Percentiles rank a stretch among this genome's conserved stretches.
Evolutionary conservation across 2,113 vertebrate species (phyloP).

Genomic region (Colius striatus): DNA sequence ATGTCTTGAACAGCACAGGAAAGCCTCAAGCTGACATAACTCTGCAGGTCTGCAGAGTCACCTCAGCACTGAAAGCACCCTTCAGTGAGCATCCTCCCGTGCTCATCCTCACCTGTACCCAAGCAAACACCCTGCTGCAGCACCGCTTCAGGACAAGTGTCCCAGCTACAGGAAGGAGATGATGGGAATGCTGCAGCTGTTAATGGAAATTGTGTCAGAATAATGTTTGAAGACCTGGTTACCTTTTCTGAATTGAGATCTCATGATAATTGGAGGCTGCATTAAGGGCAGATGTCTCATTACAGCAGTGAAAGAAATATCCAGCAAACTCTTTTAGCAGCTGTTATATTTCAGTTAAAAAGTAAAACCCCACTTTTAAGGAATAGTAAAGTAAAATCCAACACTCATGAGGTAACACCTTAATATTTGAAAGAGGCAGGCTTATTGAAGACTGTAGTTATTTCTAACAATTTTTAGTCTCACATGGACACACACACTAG

Average conservation of each 20-base stretch:
- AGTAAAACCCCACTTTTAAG: neutral
- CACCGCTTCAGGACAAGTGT: rapidly evolving
- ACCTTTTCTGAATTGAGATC: neutral
- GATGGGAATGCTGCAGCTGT: neutral
- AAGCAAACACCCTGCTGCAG: neutral
- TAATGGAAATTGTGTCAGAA: neutral
- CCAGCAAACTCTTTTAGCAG: conserved; percentile 13
- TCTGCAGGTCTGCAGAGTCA: neutral
- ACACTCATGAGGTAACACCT: neutral
- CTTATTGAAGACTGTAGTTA: neutral
- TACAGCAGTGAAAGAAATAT: conserved; percentile 29
- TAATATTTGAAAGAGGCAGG: neutral
- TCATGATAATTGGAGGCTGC: neutral
- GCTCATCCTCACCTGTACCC: neutral
- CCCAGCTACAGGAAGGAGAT: rapidly evolving
- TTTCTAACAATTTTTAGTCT: neutral
- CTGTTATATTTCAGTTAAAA: neutral
- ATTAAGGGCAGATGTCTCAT: neutral
- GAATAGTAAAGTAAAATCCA: neutral
- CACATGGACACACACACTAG: neutral
- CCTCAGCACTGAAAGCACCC: neutral
- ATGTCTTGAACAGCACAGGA: neutral
- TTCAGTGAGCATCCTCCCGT: rapidly evolving
- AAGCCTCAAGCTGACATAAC: neutral
- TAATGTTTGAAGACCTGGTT: neutral